Percentiles rank a stretch among this genome's conserved stretches.
These are phyloP conservation scores for Trachurus trachurus DNA, from an alignment of 2,797 vertebrate genomes.

Conservation along the genomic window DNA sequence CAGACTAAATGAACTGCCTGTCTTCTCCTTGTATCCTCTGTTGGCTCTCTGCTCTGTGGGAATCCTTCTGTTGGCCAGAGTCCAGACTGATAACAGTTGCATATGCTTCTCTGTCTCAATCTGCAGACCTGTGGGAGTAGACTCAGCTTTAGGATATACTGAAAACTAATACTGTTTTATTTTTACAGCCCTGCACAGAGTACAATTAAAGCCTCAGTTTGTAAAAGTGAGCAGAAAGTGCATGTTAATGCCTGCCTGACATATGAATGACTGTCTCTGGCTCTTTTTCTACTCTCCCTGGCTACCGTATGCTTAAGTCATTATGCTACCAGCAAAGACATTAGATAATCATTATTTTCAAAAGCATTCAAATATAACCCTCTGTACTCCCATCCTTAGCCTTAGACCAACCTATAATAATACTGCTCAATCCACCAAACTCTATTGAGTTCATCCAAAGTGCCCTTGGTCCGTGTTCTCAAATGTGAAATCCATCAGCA, in stretches of 20 bases:
- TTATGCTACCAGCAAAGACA: no score
- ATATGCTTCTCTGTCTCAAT: conserved; percentile 47
- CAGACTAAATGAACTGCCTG: conserved; percentile 30
- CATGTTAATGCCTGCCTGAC: conserved; percentile 31
- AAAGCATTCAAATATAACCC: no score
- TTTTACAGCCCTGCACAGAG: conserved; percentile 30
- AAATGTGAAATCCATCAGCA: no score
- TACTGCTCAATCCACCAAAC: no score
- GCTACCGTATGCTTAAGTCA: no score
- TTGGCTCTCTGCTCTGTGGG: conserved; percentile 25
- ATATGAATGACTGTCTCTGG: conserved; percentile 6
- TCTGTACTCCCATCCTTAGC: no score
- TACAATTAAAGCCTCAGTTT: conserved; percentile 50
- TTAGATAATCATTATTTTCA: no score
- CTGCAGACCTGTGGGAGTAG: conserved; percentile 28
- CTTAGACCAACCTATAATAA: no score
- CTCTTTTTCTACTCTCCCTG: no score
- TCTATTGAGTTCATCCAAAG: no score
- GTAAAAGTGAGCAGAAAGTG: conserved; percentile 54
- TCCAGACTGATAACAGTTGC: conserved; percentile 49
- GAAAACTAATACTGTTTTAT: conserved; percentile 44
- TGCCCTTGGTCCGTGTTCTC: no score
- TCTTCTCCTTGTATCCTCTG: conserved; percentile 14
- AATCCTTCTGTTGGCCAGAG: conserved; percentile 37
- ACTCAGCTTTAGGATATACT: conserved; percentile 19